Evolutionary conservation across 1,140 invertebrate species (phyloP), one percentile per base, ranked within the genome.

Genomic region (Anthonomus grandis): DNA sequence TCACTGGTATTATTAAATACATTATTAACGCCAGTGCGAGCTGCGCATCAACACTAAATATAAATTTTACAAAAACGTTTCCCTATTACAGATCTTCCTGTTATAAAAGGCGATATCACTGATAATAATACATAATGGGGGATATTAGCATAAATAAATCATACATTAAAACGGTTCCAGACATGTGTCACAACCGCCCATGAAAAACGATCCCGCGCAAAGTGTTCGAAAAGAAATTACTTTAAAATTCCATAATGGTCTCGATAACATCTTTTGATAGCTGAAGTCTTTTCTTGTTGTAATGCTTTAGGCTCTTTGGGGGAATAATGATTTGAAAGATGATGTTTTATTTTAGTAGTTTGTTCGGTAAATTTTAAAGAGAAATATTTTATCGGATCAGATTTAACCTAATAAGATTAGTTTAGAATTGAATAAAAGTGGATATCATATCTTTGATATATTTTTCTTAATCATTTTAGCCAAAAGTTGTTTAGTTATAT

Each of bases 111-210:
- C 50, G 50, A 52, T 52, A 52, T 52, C n/a, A 37, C 37, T 42
- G 50, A 52, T 52, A 52, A 52, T 52, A 52, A 52, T 52, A 52
- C 38, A 42, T 52, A 52, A 52, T 52, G 44, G 50, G 50, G 13
- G 27, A 27, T 12, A 52, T 52, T 52, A 55, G 21, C 42, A 47
- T 47, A 55, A 47, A 55, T 55, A 46, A 46, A 46, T 55, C 52
- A 45, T 47, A 47, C 52, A 39, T 55, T 55, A 45, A 47, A 17
- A 25, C 31, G n/a, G 45, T 23, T 38, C 34, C 42, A 37, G 41
- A 45, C 52, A 47, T 39, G 42, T 47, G 42, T 45, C 52, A 45
- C 52, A 46, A 55, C 52, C 18, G 3, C 13, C 21, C 31, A 45
- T 45, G 45, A 55, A 55, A 55, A 46, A 45, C 52, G 42, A 55